Percentiles rank a stretch among this genome's conserved stretches.
Evolutionary conservation across 2,113 vertebrate genomes (phyloP).

Genomic region (Cranoglanis bouderius): DNA sequence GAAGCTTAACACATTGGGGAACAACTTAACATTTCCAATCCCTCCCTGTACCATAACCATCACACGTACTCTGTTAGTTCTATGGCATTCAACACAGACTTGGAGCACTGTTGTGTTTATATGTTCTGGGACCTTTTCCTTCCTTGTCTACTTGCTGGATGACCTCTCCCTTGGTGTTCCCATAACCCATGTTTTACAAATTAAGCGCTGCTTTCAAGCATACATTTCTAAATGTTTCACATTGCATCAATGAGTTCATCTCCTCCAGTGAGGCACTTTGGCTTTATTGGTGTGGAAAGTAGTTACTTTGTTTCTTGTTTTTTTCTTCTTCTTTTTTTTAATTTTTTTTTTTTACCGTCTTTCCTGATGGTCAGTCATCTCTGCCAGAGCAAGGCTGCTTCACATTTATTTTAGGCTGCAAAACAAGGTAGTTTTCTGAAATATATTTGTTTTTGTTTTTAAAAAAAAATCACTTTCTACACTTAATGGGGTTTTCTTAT

Average conservation of each 20-base stretch:
- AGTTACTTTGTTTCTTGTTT: no score
- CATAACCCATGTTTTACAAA: background rate
- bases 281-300: background rate
- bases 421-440: background rate
- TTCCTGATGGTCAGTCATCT: background rate
- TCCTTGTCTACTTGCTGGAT: background rate
- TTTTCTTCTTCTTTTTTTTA: no score
- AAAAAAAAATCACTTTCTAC: no score
- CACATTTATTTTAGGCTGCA: background rate
- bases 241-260: background rate
- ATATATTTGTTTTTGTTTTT: no score
- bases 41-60: background rate
- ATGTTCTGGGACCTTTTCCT: background rate
- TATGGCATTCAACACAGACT: background rate
- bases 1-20: background rate
- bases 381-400: slow-evolving; percentile 7
- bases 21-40: background rate
- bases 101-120: background rate
- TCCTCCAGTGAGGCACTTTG: background rate
- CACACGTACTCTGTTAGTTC: background rate
- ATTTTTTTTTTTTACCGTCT: background rate
- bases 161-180: background rate
- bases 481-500: background rate
- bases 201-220: background rate
- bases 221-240: background rate